Conservation (phyloP, 1,140 invertebrate genomes). For the Lethrus apterus region DNA sequence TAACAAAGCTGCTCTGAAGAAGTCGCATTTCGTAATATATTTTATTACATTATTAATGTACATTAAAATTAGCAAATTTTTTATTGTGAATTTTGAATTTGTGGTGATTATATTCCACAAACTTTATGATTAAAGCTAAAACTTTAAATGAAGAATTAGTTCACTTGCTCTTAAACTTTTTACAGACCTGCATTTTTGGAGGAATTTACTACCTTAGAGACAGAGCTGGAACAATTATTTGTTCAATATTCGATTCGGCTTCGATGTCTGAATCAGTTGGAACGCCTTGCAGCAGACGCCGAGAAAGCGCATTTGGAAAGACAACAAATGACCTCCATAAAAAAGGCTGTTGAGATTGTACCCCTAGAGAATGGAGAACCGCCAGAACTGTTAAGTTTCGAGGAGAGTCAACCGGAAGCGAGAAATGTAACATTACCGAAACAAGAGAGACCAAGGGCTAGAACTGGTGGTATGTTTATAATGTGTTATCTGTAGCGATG, state of each 20-base stretch:
- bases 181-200: conserved; percentile 91
- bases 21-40: too few relatives aligned
- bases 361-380: conserved; percentile 30
- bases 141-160: too few relatives aligned
- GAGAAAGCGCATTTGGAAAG: conserved; percentile 48
- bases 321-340: conserved; percentile 29
- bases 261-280: conserved; percentile 77
- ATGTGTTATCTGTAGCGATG: too few relatives aligned
- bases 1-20: too few relatives aligned
- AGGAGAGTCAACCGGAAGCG: conserved; percentile 17
- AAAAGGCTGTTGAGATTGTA: conserved; percentile 28
- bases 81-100: too few relatives aligned
- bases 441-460: conserved; percentile 32
- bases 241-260: conserved; percentile 82
- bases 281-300: conserved; percentile 63
- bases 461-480: conserved; percentile 29
- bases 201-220: conserved; percentile 88
- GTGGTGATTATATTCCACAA: too few relatives aligned
- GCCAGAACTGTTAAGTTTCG: conserved; percentile 22
- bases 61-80: too few relatives aligned
- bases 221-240: conserved; percentile 78
- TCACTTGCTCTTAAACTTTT: conserved; percentile 1
- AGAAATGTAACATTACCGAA: conserved; percentile 22
- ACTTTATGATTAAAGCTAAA: too few relatives aligned
- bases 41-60: too few relatives aligned